Evolutionary conservation across 2,797 vertebrate genomes (phyloP).

Genomic region (Vireo griseus): DNA sequence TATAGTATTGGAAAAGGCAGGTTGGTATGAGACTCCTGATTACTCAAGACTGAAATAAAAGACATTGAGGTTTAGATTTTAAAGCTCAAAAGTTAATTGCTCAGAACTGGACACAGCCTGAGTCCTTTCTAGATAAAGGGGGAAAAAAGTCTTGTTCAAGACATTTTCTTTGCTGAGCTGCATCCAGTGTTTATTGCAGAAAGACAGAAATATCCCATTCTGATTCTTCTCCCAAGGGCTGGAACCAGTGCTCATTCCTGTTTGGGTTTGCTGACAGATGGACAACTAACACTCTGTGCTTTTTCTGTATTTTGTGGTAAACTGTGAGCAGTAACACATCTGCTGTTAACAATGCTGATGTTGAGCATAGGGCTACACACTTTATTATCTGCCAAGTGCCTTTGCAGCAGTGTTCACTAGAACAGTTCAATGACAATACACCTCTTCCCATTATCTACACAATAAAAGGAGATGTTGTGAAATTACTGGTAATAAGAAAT

Average conservation of each 20-base stretch:
- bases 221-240: neutral
- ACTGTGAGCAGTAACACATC: neutral
- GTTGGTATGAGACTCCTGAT: neutral
- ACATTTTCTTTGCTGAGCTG: neutral
- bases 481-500: conserved; percentile 64
- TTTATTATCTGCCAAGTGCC: conserved; percentile 19
- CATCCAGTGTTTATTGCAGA: neutral
- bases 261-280: neutral
- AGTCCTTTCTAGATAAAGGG: neutral
- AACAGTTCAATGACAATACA: conserved; percentile 50
- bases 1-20: neutral
- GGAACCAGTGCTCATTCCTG: neutral
- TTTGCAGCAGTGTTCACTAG: conserved; percentile 53
- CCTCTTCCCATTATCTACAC: conserved; percentile 55
- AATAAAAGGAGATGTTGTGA: conserved; percentile 50
- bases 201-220: neutral
- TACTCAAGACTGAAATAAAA: neutral
- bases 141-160: neutral
- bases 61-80: neutral
- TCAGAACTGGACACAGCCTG: neutral
- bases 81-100: neutral
- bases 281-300: neutral
- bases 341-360: neutral
- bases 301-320: neutral
- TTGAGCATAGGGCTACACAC: neutral